Base-by-base conservation (phyloP, 2,888 invertebrate genomes). In the Acronicta psi region DNA sequence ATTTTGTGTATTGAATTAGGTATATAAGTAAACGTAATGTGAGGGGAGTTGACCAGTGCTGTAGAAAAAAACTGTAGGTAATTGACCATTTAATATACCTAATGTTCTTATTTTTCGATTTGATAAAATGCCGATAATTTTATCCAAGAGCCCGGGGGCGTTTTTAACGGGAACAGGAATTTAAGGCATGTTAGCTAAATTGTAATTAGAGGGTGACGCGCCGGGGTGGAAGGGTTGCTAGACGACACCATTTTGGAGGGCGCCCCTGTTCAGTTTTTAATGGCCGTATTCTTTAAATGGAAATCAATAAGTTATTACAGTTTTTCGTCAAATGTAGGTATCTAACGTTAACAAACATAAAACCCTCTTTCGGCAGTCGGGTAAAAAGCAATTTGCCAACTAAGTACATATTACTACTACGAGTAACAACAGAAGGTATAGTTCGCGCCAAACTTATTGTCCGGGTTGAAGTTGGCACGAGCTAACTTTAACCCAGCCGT, bases 181-280 rank as follows among this genome's bases (percentile, higher is more conserved):
- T 67, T 68, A 51, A 44, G 72, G 72, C 51, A 74, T 75, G 51
- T 75, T 57, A 43, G 45, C 54, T 56, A 63, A 71, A 73, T 67
- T 75, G 72, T 75, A 73, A 73, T 73, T 75, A 75, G 51, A 58
- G 58, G 56, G 54, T 40, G 51, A 44, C 42, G 55, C 42, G 53
- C n/a, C 14, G 40, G 29, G 29, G 40, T 36, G 36, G 29, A 71
- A 55, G 67, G 68, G 73, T 54, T 53, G 57, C n/a, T 20, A 45
- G 34, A 47, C 57, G 41, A 29, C 72, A 40, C 51, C 47, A 42
- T 60, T 59, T 61, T 42, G 14, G 34, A 18, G 38, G 42, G 37
- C 57, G 18, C 50, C 34, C 36, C 20, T 52, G 53, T 64, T 42
- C 47, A 25, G 54, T 63, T 58, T 73, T 43, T 52, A 47, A 51